Evolutionary conservation across 2,797 vertebrate genomes (phyloP), one percentile per base, ranked within the genome.

Genomic region (Intellagama lesueurii): DNA sequence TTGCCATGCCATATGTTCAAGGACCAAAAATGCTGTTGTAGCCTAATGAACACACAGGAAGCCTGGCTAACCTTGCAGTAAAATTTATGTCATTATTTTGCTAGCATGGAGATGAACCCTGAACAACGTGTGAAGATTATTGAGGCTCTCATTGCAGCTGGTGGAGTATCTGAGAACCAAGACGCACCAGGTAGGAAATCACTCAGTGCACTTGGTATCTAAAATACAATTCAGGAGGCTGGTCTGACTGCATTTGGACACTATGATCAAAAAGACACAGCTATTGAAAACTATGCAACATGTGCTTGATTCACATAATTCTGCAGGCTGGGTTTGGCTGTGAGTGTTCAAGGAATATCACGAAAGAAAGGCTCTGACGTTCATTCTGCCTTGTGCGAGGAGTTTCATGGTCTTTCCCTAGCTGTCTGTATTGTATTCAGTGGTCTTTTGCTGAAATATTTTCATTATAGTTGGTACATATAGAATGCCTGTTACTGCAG

Each of bases 121-220:
- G 98, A 98, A 90, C 96, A 97, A 92, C 96, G 91, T 0, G 72
- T 96, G 73, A 97, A 95, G 96, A 97, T 98, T 91, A 88, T 98
- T 0, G 98, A 98, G 95, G 96, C 97, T 44, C 96, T 98, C 81
- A 97, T 98, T 4, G 0, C 94, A 87, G 94, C 95, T 28, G 95
- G 97, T 1, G 97, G 98, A 32, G 88, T 92, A 0, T 88, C 85
- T n/a, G 97, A 98, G 93, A 95, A 96, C 88, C 96, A 97, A 0
- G 90, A 96, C 40, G 97, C 97, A 78, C 97, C 98, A 90, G 98
- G 98, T 98, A 97, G 95, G 96, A 86, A 85, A 92, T 44, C 26
- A 68, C n/a, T 66, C 30, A 73, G 44, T 16, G 14, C 35, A 16
- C 17, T 64, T 73, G 32, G 26, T 35, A n/a, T 26, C 17, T 14